Evolutionary conservation across 2,888 invertebrate species (phyloP), one percentile per base, ranked within the genome.

Genomic region (Pristionchus maxplancki): DNA sequence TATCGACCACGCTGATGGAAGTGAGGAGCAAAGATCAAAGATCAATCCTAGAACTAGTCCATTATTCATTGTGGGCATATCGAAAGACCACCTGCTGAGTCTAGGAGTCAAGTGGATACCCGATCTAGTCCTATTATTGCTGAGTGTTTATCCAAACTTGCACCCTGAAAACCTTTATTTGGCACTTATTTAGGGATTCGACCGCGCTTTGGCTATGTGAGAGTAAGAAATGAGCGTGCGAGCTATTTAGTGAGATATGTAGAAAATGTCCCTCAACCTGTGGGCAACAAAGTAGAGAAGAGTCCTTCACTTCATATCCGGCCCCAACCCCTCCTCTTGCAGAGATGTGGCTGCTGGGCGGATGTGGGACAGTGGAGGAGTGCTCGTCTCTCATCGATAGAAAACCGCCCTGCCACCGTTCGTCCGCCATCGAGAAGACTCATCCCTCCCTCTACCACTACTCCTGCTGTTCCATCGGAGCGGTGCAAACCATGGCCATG

Each of bases 391-490:
- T 31, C 28, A 24, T 34, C 13, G 53, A 31, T 31, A 53, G 17
- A 34, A 50, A 67, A 17, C 34, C 67, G 1, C 31, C 40, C 1
- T 78, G 78, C 28, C n/a, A 40, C 15, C 40, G 78, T 44, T 31
- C 34, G 13, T 44, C 78, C 20, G 50, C 82, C 34, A 83, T 83
- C 6, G 82, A 83, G 53, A 83, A 58, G 82, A 83, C 82, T 31
- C 58, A 83, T 83, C 82, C 82, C 24, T 83, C 82, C 20, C 58
- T 83, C 50, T 83, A 83, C 17, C 82, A 53, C 20, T 83, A 53
- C 58, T 83, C 82, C 11, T 83, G 82, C 37, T 83, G 82, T n/a
- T 13, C 34, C 28, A 53, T 24, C 6, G 82, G 53, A 53, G 15
- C 28, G 9, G 2, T 28, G 6, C 13, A 31, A 3, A 83, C 82